These are phyloP conservation scores for Rhodeus uyekii DNA, from an alignment of 2,797 vertebrate genomes.

Conservation along the genomic window DNA sequence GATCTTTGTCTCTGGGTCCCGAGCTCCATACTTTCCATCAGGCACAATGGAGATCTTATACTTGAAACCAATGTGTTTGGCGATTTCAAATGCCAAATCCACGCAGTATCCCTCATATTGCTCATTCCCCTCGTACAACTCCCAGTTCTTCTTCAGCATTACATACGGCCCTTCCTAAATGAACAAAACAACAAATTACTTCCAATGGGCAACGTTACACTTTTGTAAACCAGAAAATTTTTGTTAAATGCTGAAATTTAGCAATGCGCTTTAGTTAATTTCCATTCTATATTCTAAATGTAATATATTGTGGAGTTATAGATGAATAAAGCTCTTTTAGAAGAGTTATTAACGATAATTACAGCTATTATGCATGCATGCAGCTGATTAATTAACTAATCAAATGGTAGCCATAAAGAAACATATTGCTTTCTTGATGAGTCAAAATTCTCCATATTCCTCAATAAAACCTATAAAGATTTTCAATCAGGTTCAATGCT, in stretches of 20 bases:
- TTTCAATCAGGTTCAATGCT: neutral
- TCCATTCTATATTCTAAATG: neutral
- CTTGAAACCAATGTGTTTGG: conserved; percentile 99
- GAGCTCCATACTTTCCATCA: conserved; percentile 98
- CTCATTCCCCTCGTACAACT: conserved; percentile 97
- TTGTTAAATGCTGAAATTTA: neutral
- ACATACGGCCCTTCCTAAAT: conserved; percentile 99
- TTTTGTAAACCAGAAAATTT: conserved; percentile 1
- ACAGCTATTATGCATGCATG: neutral
- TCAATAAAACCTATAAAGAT: neutral
- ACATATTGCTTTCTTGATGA: conserved; percentile 7
- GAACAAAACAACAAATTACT: conserved; percentile 50
- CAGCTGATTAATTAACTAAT: conserved; percentile 14
- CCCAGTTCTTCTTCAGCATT: conserved; percentile 99
- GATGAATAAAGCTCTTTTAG: neutral
- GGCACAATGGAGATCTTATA: conserved; percentile 99
- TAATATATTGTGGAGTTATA: neutral
- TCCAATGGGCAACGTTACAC: conserved; percentile 50
- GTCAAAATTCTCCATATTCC: neutral
- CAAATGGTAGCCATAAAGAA: neutral
- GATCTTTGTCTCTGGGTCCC: conserved; percentile 98
- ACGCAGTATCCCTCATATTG: conserved; percentile 99
- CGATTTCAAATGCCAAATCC: conserved; percentile 98
- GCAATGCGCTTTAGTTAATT: neutral
- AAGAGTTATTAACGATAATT: conserved; percentile 8